These are phyloP conservation scores for Cettia cetti DNA, from an alignment of 2,113 vertebrate species.

Conservation along the genomic window DNA sequence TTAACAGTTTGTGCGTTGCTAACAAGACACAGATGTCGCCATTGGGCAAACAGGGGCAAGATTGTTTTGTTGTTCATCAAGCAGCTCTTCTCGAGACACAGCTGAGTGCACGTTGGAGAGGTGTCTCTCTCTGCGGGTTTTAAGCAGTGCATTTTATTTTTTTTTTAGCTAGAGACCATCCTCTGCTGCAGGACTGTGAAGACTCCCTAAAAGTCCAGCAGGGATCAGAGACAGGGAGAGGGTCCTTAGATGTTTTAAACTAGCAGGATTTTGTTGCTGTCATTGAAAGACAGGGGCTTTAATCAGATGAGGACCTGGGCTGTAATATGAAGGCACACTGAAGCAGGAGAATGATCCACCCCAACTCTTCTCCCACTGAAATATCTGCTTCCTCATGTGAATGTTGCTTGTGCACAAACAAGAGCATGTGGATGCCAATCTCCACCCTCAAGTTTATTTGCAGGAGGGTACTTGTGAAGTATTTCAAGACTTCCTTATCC, in stretches of 20 bases:
- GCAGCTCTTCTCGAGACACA: background rate
- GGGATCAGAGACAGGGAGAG: background rate
- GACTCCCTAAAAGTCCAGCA: background rate
- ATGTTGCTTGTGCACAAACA: background rate
- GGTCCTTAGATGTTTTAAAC: background rate
- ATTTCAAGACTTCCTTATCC: background rate
- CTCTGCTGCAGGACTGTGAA: background rate
- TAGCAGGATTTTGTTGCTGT: background rate
- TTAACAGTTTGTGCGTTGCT: background rate
- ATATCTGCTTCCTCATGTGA: background rate
- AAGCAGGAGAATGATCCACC: background rate
- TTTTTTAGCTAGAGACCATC: background rate
- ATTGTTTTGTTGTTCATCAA: background rate
- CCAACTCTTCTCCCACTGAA: background rate
- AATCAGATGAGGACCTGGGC: background rate
- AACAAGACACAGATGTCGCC: background rate
- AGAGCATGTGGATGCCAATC: background rate
- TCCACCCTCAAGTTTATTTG: background rate
- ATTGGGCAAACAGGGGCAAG: background rate
- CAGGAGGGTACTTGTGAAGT: background rate
- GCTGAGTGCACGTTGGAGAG: fast-evolving
- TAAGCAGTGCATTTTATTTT: background rate
- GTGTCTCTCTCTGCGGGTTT: background rate
- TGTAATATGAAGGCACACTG: background rate
- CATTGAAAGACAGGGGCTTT: background rate